phyloP scores from a whole-genome alignment of 1,140 invertebrate genomes.

The Chymomyza costata region DNA sequence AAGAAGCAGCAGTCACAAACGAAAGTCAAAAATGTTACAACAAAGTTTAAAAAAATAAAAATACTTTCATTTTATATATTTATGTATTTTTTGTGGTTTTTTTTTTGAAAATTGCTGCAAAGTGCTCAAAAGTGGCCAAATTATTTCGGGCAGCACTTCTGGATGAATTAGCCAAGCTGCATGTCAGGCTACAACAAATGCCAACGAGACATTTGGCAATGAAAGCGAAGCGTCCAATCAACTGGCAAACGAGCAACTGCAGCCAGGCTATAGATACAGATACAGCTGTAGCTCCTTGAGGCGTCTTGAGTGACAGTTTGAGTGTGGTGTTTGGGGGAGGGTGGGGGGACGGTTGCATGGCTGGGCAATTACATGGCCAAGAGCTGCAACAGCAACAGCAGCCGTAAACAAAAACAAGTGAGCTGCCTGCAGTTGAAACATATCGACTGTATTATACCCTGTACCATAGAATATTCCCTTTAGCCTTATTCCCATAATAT shows the following conservation, averaged over 20 bases:
- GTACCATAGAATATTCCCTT: too few species aligned
- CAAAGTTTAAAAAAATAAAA: constrained; percentile 25
- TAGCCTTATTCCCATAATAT: too few species aligned
- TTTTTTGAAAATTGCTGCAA: too few species aligned
- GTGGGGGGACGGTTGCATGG: constrained; percentile 29
- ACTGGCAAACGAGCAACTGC: constrained; percentile 42
- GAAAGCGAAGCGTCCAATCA: constrained; percentile 59
- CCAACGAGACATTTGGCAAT: constrained; percentile 44
- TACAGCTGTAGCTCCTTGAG: constrained; percentile 19
- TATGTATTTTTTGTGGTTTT: too few species aligned
- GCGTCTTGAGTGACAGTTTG: constrained; percentile 44
- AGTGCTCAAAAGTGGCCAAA: constrained; percentile 38
- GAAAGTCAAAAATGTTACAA: constrained; percentile 15
- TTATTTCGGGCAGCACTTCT: constrained; percentile 68
- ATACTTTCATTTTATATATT: constrained; percentile 60
- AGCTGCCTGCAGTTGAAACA: neutral
- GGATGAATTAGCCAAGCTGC: constrained; percentile 61
- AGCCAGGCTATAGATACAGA: constrained; percentile 13
- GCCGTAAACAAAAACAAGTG: neutral
- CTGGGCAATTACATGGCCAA: constrained; percentile 40
- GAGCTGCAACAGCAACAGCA: constrained; percentile 16
- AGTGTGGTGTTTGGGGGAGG: too few species aligned
- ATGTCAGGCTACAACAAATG: constrained; percentile 41
- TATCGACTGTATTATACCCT: too few species aligned
- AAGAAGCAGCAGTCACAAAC: neutral